A percentile compares a stretch with the other conserved stretches of the same genome.
Evolutionary conservation across 2,113 vertebrate genomes (phyloP).

Genomic region (Phrynocephalus versicolor): DNA sequence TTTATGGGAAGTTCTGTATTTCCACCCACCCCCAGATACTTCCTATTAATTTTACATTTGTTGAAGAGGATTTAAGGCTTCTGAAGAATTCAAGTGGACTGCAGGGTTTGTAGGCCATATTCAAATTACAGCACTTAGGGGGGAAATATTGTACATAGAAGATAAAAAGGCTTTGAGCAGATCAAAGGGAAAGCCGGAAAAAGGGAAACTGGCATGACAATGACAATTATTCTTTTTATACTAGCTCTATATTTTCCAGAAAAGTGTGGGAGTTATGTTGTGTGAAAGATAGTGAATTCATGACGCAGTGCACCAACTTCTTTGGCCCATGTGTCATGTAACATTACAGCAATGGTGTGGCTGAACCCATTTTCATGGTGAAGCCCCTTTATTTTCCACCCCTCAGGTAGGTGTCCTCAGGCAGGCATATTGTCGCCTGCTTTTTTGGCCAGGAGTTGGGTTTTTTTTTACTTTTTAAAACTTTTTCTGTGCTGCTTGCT

Average conservation of each 20-base stretch:
- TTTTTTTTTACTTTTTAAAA: too few relatives aligned
- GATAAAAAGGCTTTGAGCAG: constrained; percentile 8
- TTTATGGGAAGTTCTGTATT: not conserved
- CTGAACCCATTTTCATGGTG: not conserved
- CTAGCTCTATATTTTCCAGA: not conserved
- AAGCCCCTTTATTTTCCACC: not conserved
- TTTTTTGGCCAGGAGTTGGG: too few relatives aligned
- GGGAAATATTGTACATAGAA: constrained; percentile 6
- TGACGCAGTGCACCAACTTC: not conserved
- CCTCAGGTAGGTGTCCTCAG: too few relatives aligned
- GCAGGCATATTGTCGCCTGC: too few relatives aligned
- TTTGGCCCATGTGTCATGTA: not conserved
- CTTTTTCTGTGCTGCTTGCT: too few relatives aligned
- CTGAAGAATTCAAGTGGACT: constrained; percentile 18
- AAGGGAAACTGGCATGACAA: not conserved
- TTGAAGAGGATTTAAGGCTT: not conserved
- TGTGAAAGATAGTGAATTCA: not conserved
- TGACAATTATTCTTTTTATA: constrained; percentile 9
- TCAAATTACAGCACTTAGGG: not conserved
- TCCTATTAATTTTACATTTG: not conserved
- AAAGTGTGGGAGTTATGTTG: not conserved
- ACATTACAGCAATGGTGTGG: not conserved
- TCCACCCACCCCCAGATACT: not conserved
- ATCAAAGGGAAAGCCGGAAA: constrained; percentile 14
- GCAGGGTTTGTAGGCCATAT: not conserved